Conservation (phyloP, 92 coral and sea anemone species). For the Desmophyllum pertusum region DNA sequence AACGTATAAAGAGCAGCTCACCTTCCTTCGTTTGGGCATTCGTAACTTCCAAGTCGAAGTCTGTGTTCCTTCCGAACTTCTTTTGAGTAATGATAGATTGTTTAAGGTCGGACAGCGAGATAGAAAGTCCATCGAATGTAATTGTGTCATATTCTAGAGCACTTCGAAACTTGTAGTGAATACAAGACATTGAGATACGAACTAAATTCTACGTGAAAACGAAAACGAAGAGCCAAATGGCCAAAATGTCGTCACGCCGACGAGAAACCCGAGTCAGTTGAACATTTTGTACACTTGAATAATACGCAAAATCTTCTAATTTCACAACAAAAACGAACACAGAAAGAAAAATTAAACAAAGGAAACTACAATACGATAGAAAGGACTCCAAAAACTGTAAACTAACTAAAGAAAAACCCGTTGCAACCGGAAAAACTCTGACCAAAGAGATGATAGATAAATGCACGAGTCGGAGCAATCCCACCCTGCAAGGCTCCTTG, state of each 20-base stretch:
- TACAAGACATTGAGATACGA: constrained; percentile 79
- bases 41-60: constrained; percentile 94
- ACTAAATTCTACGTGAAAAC: not conserved
- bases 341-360: not conserved
- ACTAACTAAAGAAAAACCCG: constrained; percentile 2
- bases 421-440: not conserved
- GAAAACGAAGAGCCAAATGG: constrained; percentile 10
- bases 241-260: not conserved
- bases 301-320: not conserved
- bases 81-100: constrained; percentile 92
- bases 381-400: not conserved
- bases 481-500: constrained; percentile 9
- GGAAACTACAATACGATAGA: not conserved
- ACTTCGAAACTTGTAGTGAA: constrained; percentile 97
- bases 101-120: constrained; percentile 96
- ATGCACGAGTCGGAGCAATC: constrained; percentile 5
- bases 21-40: constrained; percentile 99
- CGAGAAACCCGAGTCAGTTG: not conserved
- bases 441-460: no score
- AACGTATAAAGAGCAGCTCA: constrained; percentile 22
- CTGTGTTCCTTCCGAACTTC: constrained; percentile 87
- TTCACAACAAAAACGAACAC: not conserved
- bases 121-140: constrained; percentile 94
- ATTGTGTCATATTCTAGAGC: constrained; percentile 97
- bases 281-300: constrained; percentile 3